These are phyloP conservation scores for Theodoxus fluviatilis DNA, from an alignment of 2,888 invertebrate genomes.

Conservation along the genomic window DNA sequence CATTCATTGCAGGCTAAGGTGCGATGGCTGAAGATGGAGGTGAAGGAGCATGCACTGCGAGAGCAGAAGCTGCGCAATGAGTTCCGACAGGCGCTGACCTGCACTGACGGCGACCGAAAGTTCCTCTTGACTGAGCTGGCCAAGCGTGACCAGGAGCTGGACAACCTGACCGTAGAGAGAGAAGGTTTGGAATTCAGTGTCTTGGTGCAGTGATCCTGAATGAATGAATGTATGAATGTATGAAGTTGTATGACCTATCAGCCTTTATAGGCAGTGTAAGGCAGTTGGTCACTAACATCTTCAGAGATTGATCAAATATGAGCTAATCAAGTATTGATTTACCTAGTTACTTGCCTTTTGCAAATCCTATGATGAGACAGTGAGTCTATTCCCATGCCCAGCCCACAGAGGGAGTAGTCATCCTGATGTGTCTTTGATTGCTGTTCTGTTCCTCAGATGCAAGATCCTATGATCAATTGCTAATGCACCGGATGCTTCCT, in stretches of 20 bases:
- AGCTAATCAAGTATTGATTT: too few species aligned
- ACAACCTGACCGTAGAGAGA: slow-evolving; percentile 49
- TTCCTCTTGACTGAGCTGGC: slow-evolving; percentile 48
- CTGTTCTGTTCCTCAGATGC: too few species aligned
- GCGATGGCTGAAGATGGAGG: slow-evolving; percentile 50
- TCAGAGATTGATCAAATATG: too few species aligned
- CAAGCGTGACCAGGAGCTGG: slow-evolving; percentile 50
- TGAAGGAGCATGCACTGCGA: slow-evolving; percentile 44
- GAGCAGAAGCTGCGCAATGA: slow-evolving; percentile 50
- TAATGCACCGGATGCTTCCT: too few species aligned
- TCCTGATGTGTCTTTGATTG: neutral
- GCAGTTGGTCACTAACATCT: too few species aligned
- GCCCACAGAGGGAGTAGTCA: neutral
- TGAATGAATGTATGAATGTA: neutral
- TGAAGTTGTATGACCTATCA: neutral
- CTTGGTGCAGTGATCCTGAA: neutral
- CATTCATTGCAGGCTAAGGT: slow-evolving; percentile 44
- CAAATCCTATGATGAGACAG: neutral
- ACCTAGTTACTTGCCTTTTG: too few species aligned
- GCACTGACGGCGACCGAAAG: slow-evolving; percentile 49
- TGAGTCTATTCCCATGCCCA: too few species aligned
- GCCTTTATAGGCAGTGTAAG: too few species aligned
- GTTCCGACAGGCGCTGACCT: slow-evolving; percentile 49
- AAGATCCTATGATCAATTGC: too few species aligned
- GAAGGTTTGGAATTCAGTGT: slow-evolving; percentile 40